Evolutionary conservation across 2,113 vertebrate genomes (phyloP).

Genomic region (Pangasianodon gigas): DNA sequence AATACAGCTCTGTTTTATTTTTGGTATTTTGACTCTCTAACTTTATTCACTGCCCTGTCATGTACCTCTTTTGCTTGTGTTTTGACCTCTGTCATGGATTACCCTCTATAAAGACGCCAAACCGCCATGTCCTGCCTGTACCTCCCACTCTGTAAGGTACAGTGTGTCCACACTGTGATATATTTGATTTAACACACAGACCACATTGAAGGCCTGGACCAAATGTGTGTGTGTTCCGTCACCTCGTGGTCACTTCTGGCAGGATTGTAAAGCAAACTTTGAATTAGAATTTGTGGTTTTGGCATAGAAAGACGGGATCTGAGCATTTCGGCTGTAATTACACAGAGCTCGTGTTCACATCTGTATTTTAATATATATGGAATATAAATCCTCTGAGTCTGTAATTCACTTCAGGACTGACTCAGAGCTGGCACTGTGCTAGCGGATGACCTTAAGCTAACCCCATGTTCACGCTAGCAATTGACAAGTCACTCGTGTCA

Average conservation of each 20-base stretch:
- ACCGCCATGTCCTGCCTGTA: neutral
- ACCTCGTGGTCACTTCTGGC: slow-evolving; percentile 7
- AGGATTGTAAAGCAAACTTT: neutral
- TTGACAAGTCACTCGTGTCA: neutral
- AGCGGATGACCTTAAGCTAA: neutral
- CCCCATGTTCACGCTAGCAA: neutral
- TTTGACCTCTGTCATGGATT: neutral
- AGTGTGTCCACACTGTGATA: neutral
- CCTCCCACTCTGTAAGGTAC: slow-evolving; percentile 4
- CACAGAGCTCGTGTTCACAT: neutral
- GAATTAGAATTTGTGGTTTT: slow-evolving; percentile 4
- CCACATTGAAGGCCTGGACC: neutral
- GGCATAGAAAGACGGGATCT: neutral
- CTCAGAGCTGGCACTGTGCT: neutral
- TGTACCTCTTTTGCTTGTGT: neutral
- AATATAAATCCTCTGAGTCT: neutral
- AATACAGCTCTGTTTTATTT: neutral
- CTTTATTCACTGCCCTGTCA: neutral
- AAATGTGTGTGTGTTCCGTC: neutral
- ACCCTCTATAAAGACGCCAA: neutral
- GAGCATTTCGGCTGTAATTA: neutral
- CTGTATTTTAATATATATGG: neutral
- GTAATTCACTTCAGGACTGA: neutral
- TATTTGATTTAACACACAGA: neutral
- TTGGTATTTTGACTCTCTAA: neutral